These are phyloP conservation scores for Oplegnathus fasciatus DNA, from an alignment of 2,113 vertebrate species.

Conservation along the genomic window DNA sequence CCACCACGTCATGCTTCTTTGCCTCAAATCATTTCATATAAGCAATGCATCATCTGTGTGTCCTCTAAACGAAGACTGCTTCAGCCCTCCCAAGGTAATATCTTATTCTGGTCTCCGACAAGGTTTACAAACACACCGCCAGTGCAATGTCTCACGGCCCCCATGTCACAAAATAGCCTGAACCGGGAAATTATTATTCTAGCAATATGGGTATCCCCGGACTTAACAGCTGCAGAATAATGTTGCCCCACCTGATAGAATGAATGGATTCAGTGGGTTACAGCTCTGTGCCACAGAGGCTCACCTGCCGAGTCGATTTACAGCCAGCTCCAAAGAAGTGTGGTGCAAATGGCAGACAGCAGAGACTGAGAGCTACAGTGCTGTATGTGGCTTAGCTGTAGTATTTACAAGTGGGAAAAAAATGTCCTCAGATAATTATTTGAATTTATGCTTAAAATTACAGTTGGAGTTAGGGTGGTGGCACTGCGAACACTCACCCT, in stretches of 20 bases:
- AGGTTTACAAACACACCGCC: constrained; percentile 69
- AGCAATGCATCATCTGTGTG: constrained; percentile 77
- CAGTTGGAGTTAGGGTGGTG: too few relatives aligned
- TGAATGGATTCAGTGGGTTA: constrained; percentile 46
- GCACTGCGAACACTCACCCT: not conserved
- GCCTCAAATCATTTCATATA: constrained; percentile 78
- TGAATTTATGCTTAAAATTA: not conserved
- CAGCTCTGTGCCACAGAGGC: constrained; percentile 17
- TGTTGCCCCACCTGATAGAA: constrained; percentile 37
- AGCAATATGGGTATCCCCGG: constrained; percentile 49
- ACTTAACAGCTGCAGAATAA: constrained; percentile 52
- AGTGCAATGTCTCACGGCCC: constrained; percentile 43
- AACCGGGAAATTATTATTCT: constrained; percentile 61
- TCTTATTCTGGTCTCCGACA: constrained; percentile 68
- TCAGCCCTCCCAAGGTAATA: constrained; percentile 63
- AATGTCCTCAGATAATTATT: not conserved
- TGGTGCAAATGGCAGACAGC: not conserved
- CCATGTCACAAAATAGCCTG: constrained; percentile 41
- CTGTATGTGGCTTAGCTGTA: not conserved
- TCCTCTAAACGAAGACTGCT: constrained; percentile 68
- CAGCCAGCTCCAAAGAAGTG: not conserved
- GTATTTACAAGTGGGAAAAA: not conserved
- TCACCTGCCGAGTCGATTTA: constrained; percentile 25
- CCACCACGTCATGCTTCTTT: constrained; percentile 72
- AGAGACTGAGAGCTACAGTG: not conserved